Conservation (phyloP, 2,797 vertebrate species). For the Hirundo rustica region DNA sequence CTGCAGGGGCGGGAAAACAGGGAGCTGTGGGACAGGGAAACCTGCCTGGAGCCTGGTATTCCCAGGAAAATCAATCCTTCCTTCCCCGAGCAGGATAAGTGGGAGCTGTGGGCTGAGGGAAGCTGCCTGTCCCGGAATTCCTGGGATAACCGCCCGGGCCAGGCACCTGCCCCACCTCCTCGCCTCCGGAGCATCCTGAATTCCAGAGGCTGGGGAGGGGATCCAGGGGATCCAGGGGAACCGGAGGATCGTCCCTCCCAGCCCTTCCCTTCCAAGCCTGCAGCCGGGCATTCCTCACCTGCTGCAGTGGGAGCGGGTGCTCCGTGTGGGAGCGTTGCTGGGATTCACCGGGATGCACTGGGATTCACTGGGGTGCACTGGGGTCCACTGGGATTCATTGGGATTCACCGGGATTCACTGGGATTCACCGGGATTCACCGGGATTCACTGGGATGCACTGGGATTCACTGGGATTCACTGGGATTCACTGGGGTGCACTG, state of each 20-base stretch:
- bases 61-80: too few relatives aligned
- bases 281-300: not conserved
- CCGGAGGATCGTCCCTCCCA: not conserved
- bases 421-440: too few relatives aligned
- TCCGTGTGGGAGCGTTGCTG: too few relatives aligned
- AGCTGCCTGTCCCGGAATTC: not conserved
- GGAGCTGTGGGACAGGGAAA: not conserved
- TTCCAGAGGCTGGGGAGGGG: not conserved
- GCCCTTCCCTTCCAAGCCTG: not conserved
- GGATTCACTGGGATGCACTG: too few relatives aligned
- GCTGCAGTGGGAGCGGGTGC: not conserved
- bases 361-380: too few relatives aligned
- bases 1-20: fast-evolving
- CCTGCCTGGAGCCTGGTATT: too few relatives aligned
- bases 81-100: fast-evolving
- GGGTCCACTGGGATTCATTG: too few relatives aligned
- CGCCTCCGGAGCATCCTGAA: not conserved
- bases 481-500: fast-evolving
- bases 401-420: too few relatives aligned
- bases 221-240: not conserved
- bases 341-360: not conserved
- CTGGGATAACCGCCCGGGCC: not conserved
- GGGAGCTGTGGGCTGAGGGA: not conserved
- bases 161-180: not conserved
- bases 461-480: not conserved